Percentiles rank a stretch among this genome's conserved stretches.
phyloP scores from a whole-genome alignment of 2,113 vertebrate species.

The Aplodontia rufa region DNA sequence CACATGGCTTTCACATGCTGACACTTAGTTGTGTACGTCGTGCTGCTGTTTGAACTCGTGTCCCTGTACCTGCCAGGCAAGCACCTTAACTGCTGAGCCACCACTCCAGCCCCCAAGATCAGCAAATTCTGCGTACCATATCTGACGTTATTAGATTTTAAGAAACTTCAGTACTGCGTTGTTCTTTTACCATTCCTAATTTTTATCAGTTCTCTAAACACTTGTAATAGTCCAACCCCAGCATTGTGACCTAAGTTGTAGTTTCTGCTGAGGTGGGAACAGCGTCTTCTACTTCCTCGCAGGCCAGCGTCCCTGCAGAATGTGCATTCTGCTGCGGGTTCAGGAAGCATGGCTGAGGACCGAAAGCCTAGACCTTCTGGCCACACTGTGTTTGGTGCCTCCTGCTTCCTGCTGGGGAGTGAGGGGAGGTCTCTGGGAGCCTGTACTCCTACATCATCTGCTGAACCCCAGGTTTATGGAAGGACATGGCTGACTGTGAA shows the following conservation, averaged over 20 bases:
- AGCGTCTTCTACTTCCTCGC: neutral
- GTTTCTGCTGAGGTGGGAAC: neutral
- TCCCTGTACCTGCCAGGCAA: too few relatives aligned
- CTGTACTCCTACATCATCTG: too few relatives aligned
- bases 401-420: neutral
- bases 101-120: too few relatives aligned
- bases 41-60: too few relatives aligned
- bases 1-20: too few relatives aligned
- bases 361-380: neutral
- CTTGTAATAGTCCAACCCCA: neutral
- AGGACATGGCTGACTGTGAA: too few relatives aligned
- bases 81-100: too few relatives aligned
- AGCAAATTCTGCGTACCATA: neutral
- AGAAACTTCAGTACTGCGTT: neutral
- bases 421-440: neutral
- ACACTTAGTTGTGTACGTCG: too few relatives aligned
- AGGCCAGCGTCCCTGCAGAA: neutral
- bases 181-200: neutral
- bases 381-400: fast-evolving
- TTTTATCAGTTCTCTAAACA: neutral
- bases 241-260: fast-evolving
- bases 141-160: neutral
- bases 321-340: too few relatives aligned
- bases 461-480: too few relatives aligned
- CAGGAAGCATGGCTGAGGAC: neutral